Evolutionary conservation across 2,797 vertebrate genomes (phyloP).

Genomic region (Clamator glandarius): DNA sequence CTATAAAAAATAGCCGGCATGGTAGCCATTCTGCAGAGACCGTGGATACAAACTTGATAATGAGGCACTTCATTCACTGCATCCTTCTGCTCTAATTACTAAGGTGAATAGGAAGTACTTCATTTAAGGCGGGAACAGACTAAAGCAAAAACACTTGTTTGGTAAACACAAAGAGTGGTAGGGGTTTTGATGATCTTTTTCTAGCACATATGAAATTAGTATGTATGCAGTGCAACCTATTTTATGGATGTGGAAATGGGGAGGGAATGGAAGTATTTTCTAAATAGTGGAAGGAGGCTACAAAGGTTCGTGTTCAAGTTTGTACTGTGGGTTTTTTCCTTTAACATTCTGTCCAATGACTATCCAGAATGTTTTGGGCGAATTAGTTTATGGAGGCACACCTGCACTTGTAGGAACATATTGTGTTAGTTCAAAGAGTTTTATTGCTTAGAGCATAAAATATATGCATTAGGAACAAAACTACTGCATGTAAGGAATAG

Average conservation of each 20-base stretch:
- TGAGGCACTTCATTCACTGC: conserved; percentile 87
- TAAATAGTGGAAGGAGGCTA: neutral
- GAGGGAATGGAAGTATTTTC: neutral
- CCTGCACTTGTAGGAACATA: conserved; percentile 1
- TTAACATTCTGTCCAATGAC: neutral
- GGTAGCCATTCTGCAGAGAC: conserved; percentile 73
- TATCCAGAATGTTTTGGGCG: neutral
- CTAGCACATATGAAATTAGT: conserved; percentile 57
- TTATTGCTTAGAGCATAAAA: neutral
- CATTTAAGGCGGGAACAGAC: conserved; percentile 76
- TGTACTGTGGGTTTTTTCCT: neutral
- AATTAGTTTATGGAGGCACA: neutral
- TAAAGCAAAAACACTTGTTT: conserved; percentile 82
- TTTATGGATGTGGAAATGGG: conserved; percentile 10
- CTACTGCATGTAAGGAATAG: neutral
- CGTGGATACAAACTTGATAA: conserved; percentile 82
- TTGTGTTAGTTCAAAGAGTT: neutral
- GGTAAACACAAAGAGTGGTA: conserved; percentile 77
- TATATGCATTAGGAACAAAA: conserved; percentile 1
- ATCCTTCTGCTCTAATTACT: conserved; percentile 99
- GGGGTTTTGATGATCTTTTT: conserved; percentile 59
- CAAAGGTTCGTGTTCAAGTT: neutral
- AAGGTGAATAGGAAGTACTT: conserved; percentile 91
- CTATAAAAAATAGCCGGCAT: conserved; percentile 76
- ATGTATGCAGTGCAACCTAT: conserved; percentile 21